Conservation (phyloP, 1,140 invertebrate genomes). For the Ephestia elutella region DNA sequence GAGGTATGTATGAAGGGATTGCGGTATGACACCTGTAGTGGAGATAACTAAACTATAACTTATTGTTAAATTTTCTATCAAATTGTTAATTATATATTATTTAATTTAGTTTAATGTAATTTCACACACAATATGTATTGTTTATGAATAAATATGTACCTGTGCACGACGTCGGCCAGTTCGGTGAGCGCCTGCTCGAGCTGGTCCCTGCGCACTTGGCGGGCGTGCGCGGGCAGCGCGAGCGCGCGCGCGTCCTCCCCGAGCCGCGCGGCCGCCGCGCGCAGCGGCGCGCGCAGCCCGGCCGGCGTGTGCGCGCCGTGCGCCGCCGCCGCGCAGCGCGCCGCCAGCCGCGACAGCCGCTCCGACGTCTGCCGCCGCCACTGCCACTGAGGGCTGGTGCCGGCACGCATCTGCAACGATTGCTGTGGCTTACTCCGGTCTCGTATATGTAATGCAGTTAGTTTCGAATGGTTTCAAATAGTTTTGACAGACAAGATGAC, state of each 20-base stretch:
- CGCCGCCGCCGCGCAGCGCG: conserved; percentile 81
- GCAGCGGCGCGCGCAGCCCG: conserved; percentile 90
- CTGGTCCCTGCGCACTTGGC: conserved; percentile 27
- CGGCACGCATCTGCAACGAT: conserved; percentile 71
- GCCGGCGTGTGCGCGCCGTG: conserved; percentile 85
- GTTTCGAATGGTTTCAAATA: too few relatives aligned
- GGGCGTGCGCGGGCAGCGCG: conserved; percentile 45
- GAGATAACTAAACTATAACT: too few relatives aligned
- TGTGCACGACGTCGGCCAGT: conserved; percentile 47
- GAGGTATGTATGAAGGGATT: too few relatives aligned
- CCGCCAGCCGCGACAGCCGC: conserved; percentile 85
- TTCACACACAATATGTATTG: too few relatives aligned
- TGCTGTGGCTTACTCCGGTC: too few relatives aligned
- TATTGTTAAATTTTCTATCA: too few relatives aligned
- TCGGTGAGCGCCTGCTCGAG: conserved; percentile 49
- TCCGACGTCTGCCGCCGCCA: conserved; percentile 89
- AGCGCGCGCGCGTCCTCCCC: conserved; percentile 83
- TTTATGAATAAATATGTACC: conserved; percentile 29
- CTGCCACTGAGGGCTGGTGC: conserved; percentile 54
- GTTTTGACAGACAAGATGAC: too few relatives aligned
- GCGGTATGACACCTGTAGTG: too few relatives aligned
- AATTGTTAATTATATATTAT: too few relatives aligned
- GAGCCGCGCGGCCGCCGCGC: conserved; percentile 87
- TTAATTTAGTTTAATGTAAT: too few relatives aligned
- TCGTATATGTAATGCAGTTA: too few relatives aligned